Evolutionary conservation across 92 coral and sea anemone species (phyloP), one percentile per base, ranked within the genome.

Genomic region (Phenganax marumi): DNA sequence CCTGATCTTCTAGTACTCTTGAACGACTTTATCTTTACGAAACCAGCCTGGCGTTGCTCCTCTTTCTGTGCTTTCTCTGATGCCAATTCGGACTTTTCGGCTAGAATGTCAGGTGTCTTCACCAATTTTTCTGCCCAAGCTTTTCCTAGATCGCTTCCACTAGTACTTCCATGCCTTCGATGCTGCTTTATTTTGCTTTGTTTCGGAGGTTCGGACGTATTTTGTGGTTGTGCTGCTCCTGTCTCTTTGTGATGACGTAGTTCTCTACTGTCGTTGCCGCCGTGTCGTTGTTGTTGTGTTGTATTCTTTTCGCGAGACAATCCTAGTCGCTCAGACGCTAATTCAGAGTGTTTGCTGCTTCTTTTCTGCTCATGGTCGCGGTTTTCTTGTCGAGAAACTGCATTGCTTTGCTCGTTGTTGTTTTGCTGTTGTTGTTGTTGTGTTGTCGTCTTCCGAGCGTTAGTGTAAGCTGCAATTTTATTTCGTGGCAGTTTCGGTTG

Each of bases 401-500:
- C 72, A 48, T 19, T 52, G 33, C 80, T 48, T 23, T 16, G 33
- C 51, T 21, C 23, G 2, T 17, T 58, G 68, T 56, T 56, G 81
- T 52, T 39, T 19, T 52, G 33, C 80, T 48, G 33, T 16, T 46
- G 68, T 7, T 52, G 10, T 17, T 58, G 68, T 76, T 56, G 81
- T 52, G 22, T 76, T 22, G 79, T 25, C 17, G 50, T 66, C 43
- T 66, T 66, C 25, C 81, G 52, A 55, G 46, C 22, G 63, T 52
- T 74, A 16, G 62, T 76, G 68, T 54, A 26, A 26, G 23, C 26
- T 24, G 68, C 68, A 55, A 39, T 76, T 76, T 76, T 76, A 76
- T 57, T 68, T 54, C 68, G 81, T 48, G 47, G 50, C 13, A 21
- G 68, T 25, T 76, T 76, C 12, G 9, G 53, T 8, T 24, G 49